phyloP scores from a whole-genome alignment of 2,113 vertebrate species.

The Syrmaticus mikado region DNA sequence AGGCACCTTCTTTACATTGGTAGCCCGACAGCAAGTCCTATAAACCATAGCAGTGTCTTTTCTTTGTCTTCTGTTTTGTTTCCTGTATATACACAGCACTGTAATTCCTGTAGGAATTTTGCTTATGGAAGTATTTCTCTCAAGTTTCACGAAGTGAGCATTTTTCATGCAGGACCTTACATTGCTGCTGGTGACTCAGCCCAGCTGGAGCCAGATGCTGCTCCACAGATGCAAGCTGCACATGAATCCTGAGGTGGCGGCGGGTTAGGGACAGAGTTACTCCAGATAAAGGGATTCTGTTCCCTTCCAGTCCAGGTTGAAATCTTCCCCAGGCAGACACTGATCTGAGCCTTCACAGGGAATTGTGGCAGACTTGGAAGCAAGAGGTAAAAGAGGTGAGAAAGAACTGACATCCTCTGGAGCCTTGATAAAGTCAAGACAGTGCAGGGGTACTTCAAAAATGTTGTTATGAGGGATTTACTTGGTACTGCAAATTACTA shows the following conservation, averaged over 20 bases:
- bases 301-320: background rate
- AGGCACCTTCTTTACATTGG: background rate
- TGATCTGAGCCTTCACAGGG: background rate
- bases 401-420: conserved; percentile 3
- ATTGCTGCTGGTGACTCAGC: conserved; percentile 12
- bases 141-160: conserved; percentile 27
- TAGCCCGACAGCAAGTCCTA: background rate
- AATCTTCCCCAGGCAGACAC: background rate
- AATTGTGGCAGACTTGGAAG: background rate
- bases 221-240: background rate
- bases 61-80: background rate
- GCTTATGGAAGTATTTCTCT: background rate
- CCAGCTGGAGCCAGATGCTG: background rate
- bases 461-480: background rate
- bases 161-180: conserved; percentile 58
- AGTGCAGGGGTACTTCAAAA: background rate
- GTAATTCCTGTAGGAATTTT: background rate
- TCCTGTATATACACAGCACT: background rate
- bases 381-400: background rate
- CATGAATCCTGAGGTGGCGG: background rate
- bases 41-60: background rate
- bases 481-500: background rate
- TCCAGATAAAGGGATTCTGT: background rate
- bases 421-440: conserved; percentile 6
- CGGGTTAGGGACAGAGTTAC: background rate